Evolutionary conservation across 2,113 vertebrate genomes (phyloP).

Genomic region (Sorex araneus): DNA sequence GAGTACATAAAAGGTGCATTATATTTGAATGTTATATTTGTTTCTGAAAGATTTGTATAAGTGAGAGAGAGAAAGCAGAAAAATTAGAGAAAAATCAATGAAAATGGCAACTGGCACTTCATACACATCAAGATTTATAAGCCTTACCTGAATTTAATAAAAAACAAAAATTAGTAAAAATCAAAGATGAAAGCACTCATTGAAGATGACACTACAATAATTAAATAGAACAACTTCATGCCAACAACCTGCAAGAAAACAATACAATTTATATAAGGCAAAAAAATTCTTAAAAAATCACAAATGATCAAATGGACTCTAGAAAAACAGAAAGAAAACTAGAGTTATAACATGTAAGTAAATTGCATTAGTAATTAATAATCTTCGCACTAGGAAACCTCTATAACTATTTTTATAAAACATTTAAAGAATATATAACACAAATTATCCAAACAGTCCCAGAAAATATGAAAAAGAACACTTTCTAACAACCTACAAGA

Average conservation of each 20-base stretch:
- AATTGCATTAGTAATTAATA: slow-evolving; percentile 45
- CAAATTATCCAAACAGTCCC: slow-evolving; percentile 4
- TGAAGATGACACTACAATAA: not conserved
- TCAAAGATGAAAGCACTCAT: slow-evolving; percentile 7
- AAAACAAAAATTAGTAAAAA: slow-evolving; percentile 56
- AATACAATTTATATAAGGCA: slow-evolving; percentile 10
- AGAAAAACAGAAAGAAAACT: slow-evolving; percentile 12
- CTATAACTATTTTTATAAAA: slow-evolving; percentile 28
- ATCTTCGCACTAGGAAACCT: not conserved
- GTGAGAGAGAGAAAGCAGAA: slow-evolving; percentile 52
- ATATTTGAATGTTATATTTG: slow-evolving; percentile 7
- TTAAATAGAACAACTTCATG: slow-evolving; percentile 26
- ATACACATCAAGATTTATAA: slow-evolving; percentile 32
- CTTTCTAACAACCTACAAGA: not conserved
- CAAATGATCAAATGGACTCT: slow-evolving; percentile 15
- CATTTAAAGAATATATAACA: slow-evolving; percentile 35
- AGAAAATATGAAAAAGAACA: slow-evolving; percentile 22
- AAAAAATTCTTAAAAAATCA: slow-evolving; percentile 31
- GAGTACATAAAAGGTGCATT: not conserved
- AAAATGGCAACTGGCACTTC: not conserved
- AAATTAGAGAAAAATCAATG: slow-evolving; percentile 8
- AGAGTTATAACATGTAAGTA: slow-evolving; percentile 32
- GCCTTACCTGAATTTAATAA: not conserved
- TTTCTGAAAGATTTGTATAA: slow-evolving; percentile 28
- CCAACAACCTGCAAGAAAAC: not conserved